Evolutionary conservation across 1,140 invertebrate genomes (phyloP).

Genomic region (Drosophila baimaii): DNA sequence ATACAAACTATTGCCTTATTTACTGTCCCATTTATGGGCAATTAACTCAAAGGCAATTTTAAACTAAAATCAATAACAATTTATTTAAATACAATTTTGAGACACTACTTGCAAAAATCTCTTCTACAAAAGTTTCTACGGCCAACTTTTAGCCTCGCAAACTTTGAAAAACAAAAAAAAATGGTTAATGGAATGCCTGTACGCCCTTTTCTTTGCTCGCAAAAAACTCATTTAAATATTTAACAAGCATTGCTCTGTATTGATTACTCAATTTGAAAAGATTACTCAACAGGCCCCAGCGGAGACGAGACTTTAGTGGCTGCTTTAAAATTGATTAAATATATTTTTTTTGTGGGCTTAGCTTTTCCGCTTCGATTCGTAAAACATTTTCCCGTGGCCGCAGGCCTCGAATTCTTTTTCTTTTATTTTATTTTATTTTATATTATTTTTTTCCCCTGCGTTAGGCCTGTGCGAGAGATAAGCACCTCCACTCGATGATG

Average conservation of each 20-base stretch:
- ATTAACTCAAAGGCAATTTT: not conserved
- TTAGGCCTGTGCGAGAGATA: constrained; percentile 18
- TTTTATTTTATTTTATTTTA: not conserved
- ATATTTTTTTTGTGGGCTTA: not conserved
- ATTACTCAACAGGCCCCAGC: too few species aligned
- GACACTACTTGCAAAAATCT: too few species aligned
- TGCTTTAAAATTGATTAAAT: constrained; percentile 17
- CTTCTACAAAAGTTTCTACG: too few species aligned
- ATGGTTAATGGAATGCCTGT: too few species aligned
- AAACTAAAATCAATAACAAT: not conserved
- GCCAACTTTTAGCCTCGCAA: too few species aligned
- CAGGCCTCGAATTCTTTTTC: not conserved
- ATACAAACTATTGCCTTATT: not conserved
- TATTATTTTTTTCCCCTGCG: not conserved
- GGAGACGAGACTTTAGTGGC: not conserved
- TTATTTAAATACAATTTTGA: not conserved
- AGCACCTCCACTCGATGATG: constrained; percentile 36
- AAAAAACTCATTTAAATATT: not conserved
- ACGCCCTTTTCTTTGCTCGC: too few species aligned
- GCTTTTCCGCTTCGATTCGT: constrained; percentile 6
- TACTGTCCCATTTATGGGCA: not conserved
- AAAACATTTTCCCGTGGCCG: constrained; percentile 4
- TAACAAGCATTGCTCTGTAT: not conserved
- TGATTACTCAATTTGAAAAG: not conserved
- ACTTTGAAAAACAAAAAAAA: too few species aligned